Percentiles rank a stretch among this genome's conserved stretches.
These are phyloP conservation scores for Halictus rubicundus DNA, from an alignment of 1,140 invertebrate genomes.

Conservation along the genomic window DNA sequence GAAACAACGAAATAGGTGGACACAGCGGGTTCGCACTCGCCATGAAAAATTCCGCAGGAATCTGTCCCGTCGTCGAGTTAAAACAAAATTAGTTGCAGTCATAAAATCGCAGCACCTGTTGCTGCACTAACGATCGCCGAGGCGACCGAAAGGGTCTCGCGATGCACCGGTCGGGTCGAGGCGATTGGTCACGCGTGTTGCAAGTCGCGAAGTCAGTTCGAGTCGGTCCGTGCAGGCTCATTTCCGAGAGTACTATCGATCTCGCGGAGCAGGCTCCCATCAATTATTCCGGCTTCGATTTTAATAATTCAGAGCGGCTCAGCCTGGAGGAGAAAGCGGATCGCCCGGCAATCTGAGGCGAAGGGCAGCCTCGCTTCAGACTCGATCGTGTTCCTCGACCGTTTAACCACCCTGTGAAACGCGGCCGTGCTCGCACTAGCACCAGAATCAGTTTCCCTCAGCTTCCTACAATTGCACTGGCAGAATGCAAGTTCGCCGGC, in stretches of 20 bases:
- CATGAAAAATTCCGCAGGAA: too few relatives aligned
- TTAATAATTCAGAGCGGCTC: constrained; percentile 52
- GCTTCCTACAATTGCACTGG: too few relatives aligned
- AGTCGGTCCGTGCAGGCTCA: constrained; percentile 20
- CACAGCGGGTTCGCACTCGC: too few relatives aligned
- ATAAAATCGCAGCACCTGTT: constrained; percentile 47
- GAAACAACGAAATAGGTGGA: too few relatives aligned
- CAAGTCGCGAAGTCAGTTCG: constrained; percentile 13
- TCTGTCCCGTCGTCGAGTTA: too few relatives aligned
- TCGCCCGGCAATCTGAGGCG: background rate
- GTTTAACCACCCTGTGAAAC: background rate
- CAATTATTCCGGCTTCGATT: constrained; percentile 51
- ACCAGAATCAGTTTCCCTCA: too few relatives aligned
- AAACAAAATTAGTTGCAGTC: too few relatives aligned
- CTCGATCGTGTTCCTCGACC: background rate
- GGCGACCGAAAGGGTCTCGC: background rate
- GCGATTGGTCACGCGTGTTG: background rate
- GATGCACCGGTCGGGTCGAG: background rate
- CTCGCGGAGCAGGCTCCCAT: constrained; percentile 37
- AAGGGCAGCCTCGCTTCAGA: background rate
- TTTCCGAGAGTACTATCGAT: constrained; percentile 63
- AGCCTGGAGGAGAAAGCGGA: background rate
- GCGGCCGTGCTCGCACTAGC: too few relatives aligned
- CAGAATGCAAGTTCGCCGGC: too few relatives aligned
- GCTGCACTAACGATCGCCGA: constrained; percentile 51